Base-by-base conservation (phyloP, 1,140 invertebrate genomes). In the Penaeus japonicus region DNA sequence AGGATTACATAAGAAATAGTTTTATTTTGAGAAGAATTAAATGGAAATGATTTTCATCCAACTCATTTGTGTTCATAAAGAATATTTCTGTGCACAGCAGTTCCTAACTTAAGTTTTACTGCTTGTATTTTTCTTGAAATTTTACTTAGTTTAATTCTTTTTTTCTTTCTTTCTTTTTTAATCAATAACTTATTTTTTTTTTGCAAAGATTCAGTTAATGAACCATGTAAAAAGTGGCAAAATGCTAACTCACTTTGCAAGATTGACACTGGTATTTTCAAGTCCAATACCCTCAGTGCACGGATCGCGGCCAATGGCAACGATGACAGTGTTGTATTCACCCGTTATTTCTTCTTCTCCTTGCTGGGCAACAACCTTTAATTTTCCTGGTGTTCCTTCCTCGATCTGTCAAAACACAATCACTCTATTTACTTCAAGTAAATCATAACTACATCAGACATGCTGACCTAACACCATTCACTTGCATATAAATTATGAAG, bases 261-360 rank as follows among this genome's bases (percentile, higher is more conserved):
- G 27, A 75, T 93, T 91, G 0, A 95, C 93, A 53, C 93, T 93
- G 59, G 93, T 92, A 59, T 92, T 93, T 20, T 95, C 94, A n/a
- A 96, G 91, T 22, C 93, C 93, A 65, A 96, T 92, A 47, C 92
- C 92, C 18, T 91, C 89, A 10, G 95, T 95, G 91, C 94, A 94
- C 2, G 95, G 93, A 90, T 94, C 93, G 87, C 95, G 91, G 17
- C 95, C 95, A 90, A 96, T 94, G 20, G 95, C 95, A 90, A 96
- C 92, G 27, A 95, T 85, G 59, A 95, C 93, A 20, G 94, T 94
- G 91, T 95, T 94, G 90, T 92, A 94, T 73, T 92, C 92, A 27
- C 92, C 93, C 39, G 80, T 91, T 78, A 91, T 79, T 75, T 91
- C 90, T 65, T 92, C 91, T 0, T 92, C 93, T 82, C 91, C 91